These are phyloP conservation scores for Watsonalla cultraria DNA, from an alignment of 2,888 invertebrate genomes.

Conservation along the genomic window DNA sequence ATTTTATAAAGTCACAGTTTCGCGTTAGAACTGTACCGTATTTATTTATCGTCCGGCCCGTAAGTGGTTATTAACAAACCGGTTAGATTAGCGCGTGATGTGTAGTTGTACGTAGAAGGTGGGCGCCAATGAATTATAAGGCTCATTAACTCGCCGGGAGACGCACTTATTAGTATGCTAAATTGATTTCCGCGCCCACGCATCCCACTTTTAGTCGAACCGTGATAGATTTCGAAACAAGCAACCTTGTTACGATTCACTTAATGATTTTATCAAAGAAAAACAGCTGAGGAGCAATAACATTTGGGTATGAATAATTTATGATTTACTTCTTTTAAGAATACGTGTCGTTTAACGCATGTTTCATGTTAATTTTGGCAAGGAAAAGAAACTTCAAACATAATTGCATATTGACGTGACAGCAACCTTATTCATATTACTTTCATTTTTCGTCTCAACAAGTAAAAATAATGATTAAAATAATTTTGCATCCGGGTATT, in stretches of 20 bases:
- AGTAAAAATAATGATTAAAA: not conserved
- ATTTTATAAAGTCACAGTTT: slow-evolving; percentile 36
- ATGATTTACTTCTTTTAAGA: too few species aligned
- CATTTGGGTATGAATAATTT: too few species aligned
- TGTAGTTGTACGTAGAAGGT: slow-evolving; percentile 19
- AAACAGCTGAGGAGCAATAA: not conserved
- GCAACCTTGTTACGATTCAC: not conserved
- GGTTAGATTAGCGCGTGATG: slow-evolving; percentile 21
- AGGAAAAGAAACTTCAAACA: too few species aligned
- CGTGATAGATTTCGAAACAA: slow-evolving; percentile 1
- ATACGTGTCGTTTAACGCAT: too few species aligned
- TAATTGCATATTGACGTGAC: too few species aligned
- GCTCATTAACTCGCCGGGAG: slow-evolving; percentile 51
- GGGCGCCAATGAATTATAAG: slow-evolving; percentile 33
- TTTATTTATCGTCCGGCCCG: slow-evolving; percentile 20
- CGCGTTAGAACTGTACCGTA: slow-evolving; percentile 41
- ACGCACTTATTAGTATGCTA: slow-evolving; percentile 49
- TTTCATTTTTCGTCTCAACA: not conserved
- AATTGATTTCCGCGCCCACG: slow-evolving; percentile 59
- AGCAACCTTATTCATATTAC: too few species aligned
- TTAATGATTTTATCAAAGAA: slow-evolving; percentile 2
- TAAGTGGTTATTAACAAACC: slow-evolving; percentile 28
- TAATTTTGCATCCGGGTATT: not conserved
- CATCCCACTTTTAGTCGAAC: slow-evolving; percentile 2
- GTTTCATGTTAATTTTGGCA: too few species aligned